Evolutionary conservation across 2,888 invertebrate species (phyloP), one percentile per base, ranked within the genome.

Genomic region (Euzetes globulus): DNA sequence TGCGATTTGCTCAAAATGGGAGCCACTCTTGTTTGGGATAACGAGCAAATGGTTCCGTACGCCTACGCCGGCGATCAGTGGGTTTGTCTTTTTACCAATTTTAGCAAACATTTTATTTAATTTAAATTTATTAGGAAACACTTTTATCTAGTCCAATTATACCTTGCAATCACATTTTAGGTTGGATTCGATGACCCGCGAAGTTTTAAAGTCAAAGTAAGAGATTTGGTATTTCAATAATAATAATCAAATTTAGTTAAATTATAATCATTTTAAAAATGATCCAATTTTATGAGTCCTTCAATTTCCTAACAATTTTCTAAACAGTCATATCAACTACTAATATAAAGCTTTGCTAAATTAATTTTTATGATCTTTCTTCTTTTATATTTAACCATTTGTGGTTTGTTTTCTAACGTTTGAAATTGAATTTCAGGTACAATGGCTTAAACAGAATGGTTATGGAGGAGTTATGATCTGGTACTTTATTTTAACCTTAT

Each of bases 381-480:
- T 33, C 4, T 33, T 33, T 6, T 33, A 33, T 33, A 33, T 33
- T 6, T 33, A 33, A n/a, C n/a, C n/a, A n/a, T n/a, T n/a, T n/a
- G n/a, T n/a, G n/a, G n/a, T n/a, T 5, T 55, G 5, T 55, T 13
- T 22, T 22, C 47, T 17, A 9, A 9, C 15, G 17, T 13, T 25
- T 25, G 11, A 22, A 25, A 52, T 4, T 52, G 3, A 27, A 22
- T 1, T 80, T 1, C 81, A 94, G 93, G 92, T 92, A 88, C 89
- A 90, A 75, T 95, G 94, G 94, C 85, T 94, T 76, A 93, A 92
- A 82, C 92, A 93, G 81, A 91, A 92, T 87, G 94, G 92, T 33
- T 93, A 93, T 78, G 95, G 94, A 55, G 96, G 96, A 0, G n/a
- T 95, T 75, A 96, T 96, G 93, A 90, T 96, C 71, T 96, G 95